These are phyloP conservation scores for Drosophila sordidapex DNA, from an alignment of 2,888 invertebrate species.

Conservation along the genomic window DNA sequence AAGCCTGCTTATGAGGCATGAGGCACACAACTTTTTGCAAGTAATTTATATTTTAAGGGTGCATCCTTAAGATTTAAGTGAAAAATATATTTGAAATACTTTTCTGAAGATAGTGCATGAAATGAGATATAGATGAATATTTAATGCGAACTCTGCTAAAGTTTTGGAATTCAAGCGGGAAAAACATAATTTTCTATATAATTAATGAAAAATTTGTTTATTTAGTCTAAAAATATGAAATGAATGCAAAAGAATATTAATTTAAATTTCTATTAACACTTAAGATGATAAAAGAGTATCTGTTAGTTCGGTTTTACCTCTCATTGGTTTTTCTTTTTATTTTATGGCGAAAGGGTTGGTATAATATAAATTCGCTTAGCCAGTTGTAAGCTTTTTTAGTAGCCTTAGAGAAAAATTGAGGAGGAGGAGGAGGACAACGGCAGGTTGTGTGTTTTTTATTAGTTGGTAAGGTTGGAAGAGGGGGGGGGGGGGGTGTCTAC, in stretches of 20 bases:
- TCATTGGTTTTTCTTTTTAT: constrained; percentile 24
- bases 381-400: constrained; percentile 60
- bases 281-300: constrained; percentile 21
- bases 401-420: constrained; percentile 22
- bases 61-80: not conserved
- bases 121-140: not conserved
- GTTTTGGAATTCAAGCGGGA: not conserved
- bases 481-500: too few species aligned
- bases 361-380: constrained; percentile 66
- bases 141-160: not conserved
- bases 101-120: not conserved
- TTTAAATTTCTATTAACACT: not conserved
- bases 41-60: not conserved
- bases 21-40: not conserved
- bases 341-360: constrained; percentile 49
- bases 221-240: not conserved
- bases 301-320: not conserved
- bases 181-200: not conserved
- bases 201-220: too few species aligned
- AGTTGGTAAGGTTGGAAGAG: constrained; percentile 42
- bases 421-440: not conserved
- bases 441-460: constrained; percentile 49
- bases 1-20: not conserved
- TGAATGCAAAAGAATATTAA: not conserved
- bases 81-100: not conserved